phyloP scores from a whole-genome alignment of 2,888 invertebrate species.

The Glyphotaelius pellucidus region DNA sequence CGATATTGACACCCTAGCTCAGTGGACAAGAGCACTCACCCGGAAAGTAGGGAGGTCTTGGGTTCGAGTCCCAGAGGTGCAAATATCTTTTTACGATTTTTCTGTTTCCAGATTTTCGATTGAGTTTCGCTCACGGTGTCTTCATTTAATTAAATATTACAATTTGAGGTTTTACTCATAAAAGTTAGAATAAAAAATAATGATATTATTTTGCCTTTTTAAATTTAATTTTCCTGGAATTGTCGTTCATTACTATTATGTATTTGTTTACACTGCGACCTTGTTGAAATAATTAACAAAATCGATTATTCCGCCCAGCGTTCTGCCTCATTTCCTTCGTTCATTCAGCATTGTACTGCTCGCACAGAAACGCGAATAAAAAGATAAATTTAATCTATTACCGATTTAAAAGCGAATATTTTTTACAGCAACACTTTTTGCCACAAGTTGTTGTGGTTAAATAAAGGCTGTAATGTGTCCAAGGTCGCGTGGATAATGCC shows the following conservation, averaged over 20 bases:
- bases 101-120: too few species aligned
- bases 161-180: too few species aligned
- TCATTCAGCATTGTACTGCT: neutral
- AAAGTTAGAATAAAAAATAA: too few species aligned
- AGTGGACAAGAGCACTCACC: too few species aligned
- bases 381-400: neutral
- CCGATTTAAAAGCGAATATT: neutral
- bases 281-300: neutral
- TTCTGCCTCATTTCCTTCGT: neutral
- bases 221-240: neutral
- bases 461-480: neutral
- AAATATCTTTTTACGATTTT: too few species aligned
- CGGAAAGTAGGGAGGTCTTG: too few species aligned
- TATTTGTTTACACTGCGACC: neutral
- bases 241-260: neutral
- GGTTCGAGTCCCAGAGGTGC: too few species aligned
- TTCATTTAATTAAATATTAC: too few species aligned
- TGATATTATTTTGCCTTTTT: too few species aligned
- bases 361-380: neutral
- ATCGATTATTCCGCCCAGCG: neutral
- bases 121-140: too few species aligned
- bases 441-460: neutral
- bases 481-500: neutral
- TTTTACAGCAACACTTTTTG: neutral
- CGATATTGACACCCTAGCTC: too few species aligned